Base-by-base conservation (phyloP, 1,140 invertebrate species). In the Leguminivora glycinivorella region DNA sequence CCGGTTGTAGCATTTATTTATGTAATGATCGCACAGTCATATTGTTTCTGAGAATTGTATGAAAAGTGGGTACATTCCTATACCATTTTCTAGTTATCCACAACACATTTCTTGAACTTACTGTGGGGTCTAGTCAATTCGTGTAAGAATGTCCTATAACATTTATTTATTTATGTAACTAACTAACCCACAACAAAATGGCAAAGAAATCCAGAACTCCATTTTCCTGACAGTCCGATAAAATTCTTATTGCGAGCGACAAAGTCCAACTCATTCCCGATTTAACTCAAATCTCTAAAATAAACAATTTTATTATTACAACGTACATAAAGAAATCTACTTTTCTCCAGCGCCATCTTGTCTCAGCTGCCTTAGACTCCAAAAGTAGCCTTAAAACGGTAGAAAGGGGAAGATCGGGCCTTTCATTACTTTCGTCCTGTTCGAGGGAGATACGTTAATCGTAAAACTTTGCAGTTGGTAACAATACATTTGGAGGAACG, bases 231-330 rank as follows among this genome's bases (percentile, higher is more conserved):
- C 47, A 52, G 47, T 52, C 17, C 7, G 47, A 52, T 22, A 52
- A 52, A 52, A 52, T 9, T 52, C 17, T 5, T 52, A 52, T 52
- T 22, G 47, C 47, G 7, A 10, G 19, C 47, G 47, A 52, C 47
- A 22, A 29, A 60, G 25, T 26, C 56, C 24, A 63, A 29, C 29
- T 63, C 58, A 63, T 63, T 63, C 17, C 58, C 58, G 58, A 63
- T 63, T 63, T 63, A 63, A 63, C 58, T 63, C 58, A 63, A 63
- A 63, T 29, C 58, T 31, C 58, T 63, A 63, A 63, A 63, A 63
- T 63, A 63, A 63, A 63, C 58, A 63, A 63, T 63, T 63, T 63
- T 63, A 63, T 63, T 63, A 63, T 63, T 63, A 63, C 58, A 63
- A 34, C 26, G 25, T n/a, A 63, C 58, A 29, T 63, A 63, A 63